Evolutionary conservation across 1,140 invertebrate genomes (phyloP).

Genomic region (Bombus confusus): DNA sequence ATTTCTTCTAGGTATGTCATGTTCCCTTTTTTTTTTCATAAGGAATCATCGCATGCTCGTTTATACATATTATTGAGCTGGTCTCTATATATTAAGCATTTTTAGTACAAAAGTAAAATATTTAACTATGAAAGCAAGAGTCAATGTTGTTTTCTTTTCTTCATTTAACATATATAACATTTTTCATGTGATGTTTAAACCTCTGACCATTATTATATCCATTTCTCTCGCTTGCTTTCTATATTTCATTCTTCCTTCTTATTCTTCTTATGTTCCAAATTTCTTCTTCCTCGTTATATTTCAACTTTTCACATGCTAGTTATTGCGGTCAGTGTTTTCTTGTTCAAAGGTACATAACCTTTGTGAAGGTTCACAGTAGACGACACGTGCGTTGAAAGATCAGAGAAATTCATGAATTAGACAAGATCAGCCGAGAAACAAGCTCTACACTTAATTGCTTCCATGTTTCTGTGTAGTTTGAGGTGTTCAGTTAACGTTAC

Average conservation of each 20-base stretch:
- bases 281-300: not conserved
- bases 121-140: not conserved
- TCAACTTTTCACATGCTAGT: not conserved
- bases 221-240: not conserved
- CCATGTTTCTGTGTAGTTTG: constrained; percentile 33
- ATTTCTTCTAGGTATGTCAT: no score
- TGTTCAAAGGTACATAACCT: constrained; percentile 17
- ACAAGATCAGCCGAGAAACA: not conserved
- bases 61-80: no score
- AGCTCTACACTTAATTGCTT: constrained; percentile 3
- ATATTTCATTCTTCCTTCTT: no score
- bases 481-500: not conserved
- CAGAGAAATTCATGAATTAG: constrained; percentile 43
- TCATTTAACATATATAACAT: not conserved
- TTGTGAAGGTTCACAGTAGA: not conserved
- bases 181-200: not conserved
- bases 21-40: no score
- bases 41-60: no score
- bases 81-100: no score
- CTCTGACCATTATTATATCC: not conserved
- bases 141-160: not conserved
- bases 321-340: not conserved
- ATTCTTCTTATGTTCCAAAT: not conserved
- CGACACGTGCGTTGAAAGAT: constrained; percentile 16
- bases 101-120: not conserved